A percentile compares a stretch with the other conserved stretches of the same genome.
Evolutionary conservation across 2,113 vertebrate species (phyloP).

Genomic region (Epinephelus fuscoguttatus): DNA sequence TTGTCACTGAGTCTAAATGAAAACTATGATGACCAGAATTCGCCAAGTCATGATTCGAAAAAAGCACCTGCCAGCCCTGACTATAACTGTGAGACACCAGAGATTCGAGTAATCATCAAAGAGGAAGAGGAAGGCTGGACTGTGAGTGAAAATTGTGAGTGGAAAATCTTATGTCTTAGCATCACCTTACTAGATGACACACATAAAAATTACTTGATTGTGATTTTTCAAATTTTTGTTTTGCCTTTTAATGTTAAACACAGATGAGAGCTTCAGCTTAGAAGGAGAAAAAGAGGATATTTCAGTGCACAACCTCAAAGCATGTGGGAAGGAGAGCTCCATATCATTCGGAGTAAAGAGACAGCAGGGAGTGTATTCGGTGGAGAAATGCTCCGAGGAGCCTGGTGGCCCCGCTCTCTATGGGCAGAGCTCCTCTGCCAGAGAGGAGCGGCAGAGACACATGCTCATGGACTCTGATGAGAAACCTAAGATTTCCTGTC

Average conservation of each 20-base stretch:
- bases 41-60: constrained; percentile 6
- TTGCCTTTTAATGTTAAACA: constrained; percentile 3
- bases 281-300: constrained; percentile 36
- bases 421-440: constrained; percentile 33
- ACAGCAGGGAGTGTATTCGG: not conserved
- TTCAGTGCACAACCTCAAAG: constrained; percentile 20
- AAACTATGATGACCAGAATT: constrained; percentile 44
- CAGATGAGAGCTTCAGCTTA: constrained; percentile 54
- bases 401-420: not conserved
- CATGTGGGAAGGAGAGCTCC: constrained; percentile 15
- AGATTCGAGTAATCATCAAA: constrained; percentile 68
- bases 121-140: constrained; percentile 74
- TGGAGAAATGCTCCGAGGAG: constrained; percentile 29
- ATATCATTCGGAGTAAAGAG: constrained; percentile 5
- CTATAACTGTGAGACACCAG: constrained; percentile 52
- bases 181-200: not conserved
- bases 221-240: constrained; percentile 10
- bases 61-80: constrained; percentile 30
- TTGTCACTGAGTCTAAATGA: constrained; percentile 59
- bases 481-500: constrained; percentile 40
- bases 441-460: constrained; percentile 20
- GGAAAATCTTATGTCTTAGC: constrained; percentile 27
- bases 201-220: not conserved
- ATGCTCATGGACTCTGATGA: constrained; percentile 1
- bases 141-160: constrained; percentile 75